These are phyloP conservation scores for Tiliqua scincoides DNA, from an alignment of 2,113 vertebrate species.

Conservation along the genomic window DNA sequence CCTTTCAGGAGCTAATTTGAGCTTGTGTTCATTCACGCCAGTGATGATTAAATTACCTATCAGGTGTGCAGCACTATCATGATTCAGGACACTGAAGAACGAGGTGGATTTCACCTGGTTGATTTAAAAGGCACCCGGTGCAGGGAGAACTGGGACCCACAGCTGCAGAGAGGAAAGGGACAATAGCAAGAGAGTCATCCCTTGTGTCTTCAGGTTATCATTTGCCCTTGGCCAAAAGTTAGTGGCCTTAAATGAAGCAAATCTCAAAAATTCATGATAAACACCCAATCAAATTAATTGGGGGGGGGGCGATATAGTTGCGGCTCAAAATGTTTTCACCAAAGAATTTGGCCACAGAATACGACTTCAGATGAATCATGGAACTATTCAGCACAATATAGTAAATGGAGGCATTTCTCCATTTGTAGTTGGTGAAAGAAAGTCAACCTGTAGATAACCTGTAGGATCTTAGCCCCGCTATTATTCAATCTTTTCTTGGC, in stretches of 20 bases:
- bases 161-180: not conserved
- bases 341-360: conserved; percentile 40
- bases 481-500: too few relatives aligned
- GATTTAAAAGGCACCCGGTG: conserved; percentile 71
- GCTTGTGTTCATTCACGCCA: conserved; percentile 76
- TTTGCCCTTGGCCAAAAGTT: not conserved
- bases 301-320: not conserved
- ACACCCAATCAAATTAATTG: not conserved
- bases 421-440: too few relatives aligned
- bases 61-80: conserved; percentile 80
- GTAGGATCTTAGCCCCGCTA: too few relatives aligned
- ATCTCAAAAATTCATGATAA: not conserved
- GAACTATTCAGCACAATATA: too few relatives aligned
- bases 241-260: not conserved
- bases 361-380: too few relatives aligned
- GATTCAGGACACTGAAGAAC: conserved; percentile 78
- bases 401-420: too few relatives aligned
- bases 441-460: too few relatives aligned
- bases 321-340: conserved; percentile 51
- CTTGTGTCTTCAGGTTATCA: not conserved
- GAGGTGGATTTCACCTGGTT: conserved; percentile 84
- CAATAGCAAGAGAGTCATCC: not conserved
- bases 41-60: conserved; percentile 84
- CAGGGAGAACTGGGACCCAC: conserved; percentile 59
- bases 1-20: conserved; percentile 81